Evolutionary conservation across 2,888 invertebrate genomes (phyloP).

Genomic region (Macropis europaea): DNA sequence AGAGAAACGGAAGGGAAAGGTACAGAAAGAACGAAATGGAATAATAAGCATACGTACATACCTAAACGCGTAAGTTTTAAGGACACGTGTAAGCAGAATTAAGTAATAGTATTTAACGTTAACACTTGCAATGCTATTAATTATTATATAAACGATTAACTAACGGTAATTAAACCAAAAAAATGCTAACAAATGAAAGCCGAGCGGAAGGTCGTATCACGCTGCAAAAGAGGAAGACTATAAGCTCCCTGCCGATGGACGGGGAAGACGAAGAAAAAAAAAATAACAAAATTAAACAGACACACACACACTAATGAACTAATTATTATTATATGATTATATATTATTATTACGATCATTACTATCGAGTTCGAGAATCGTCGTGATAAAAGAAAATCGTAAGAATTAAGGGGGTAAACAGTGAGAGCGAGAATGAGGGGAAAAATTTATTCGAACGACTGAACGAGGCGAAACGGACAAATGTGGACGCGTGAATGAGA

Average conservation of each 20-base stretch:
- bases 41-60: conserved; percentile 75
- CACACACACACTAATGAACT: conserved; percentile 73
- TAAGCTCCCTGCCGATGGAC: not conserved
- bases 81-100: conserved; percentile 74
- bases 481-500: conserved; percentile 18
- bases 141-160: conserved; percentile 78
- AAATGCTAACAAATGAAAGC: conserved; percentile 42
- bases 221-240: conserved; percentile 58
- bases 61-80: conserved; percentile 76
- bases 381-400: conserved; percentile 74
- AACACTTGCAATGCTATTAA: conserved; percentile 79
- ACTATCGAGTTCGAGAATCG: conserved; percentile 76
- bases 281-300: conserved; percentile 34
- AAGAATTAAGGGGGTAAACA: conserved; percentile 28
- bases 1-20: conserved; percentile 5
- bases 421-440: conserved; percentile 24
- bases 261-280: conserved; percentile 43
- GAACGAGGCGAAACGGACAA: conserved; percentile 10
- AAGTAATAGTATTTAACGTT: conserved; percentile 79
- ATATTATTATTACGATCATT: conserved; percentile 76
- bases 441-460: no score
- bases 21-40: no score
- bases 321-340: conserved; percentile 72
- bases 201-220: conserved; percentile 67
- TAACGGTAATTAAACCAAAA: conserved; percentile 66